Evolutionary conservation across 2,113 vertebrate genomes (phyloP), one percentile per base, ranked within the genome.

Genomic region (Numida meleagris): DNA sequence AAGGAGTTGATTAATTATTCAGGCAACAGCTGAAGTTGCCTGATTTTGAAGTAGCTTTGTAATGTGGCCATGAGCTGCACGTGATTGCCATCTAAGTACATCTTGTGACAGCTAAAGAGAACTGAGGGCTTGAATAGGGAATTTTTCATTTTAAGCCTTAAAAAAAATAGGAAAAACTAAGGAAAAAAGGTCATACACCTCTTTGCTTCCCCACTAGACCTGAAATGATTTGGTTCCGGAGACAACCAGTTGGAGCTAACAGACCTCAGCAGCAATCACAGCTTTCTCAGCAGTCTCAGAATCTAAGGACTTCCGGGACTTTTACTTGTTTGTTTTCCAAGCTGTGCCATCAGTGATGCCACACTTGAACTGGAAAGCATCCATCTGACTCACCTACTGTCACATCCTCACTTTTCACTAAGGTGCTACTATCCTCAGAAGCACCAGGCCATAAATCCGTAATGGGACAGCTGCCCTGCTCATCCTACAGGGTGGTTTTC

Each of bases 1-100:
- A 87, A 89, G n/a, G n/a, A 87, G 71, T 68, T 93, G 75, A 95
- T 93, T 89, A 91, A 94, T 86, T 48, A 92, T 89, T 93, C 94
- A 75, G 24, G 70, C 51, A 72, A 72, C 21, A 82, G 81, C 2
- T 3, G 81, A 81, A 68, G 80, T 72, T 96, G 38, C 61, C 57
- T 72, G 59, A 88, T 79, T 86, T 88, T 72, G 73, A 86, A 95
- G 65, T 4, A 93, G 73, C 46, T 92, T 50, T 88, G 34, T 57
- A 86, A 86, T 6, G 51, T 18, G 25, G 59, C 43, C 70, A 72
- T 2, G 24, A 92, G 86, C 68, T 48, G 16, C 0, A 1, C 45
- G 80, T 55, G 90, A 90, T 1, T 86, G 65, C 61, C 43, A 76
- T 11, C 53, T 4, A 46, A 91, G 68, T 21, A 17, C 0, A 4